Conservation (phyloP, 2,888 invertebrate species). For the Lycia hirtaria region DNA sequence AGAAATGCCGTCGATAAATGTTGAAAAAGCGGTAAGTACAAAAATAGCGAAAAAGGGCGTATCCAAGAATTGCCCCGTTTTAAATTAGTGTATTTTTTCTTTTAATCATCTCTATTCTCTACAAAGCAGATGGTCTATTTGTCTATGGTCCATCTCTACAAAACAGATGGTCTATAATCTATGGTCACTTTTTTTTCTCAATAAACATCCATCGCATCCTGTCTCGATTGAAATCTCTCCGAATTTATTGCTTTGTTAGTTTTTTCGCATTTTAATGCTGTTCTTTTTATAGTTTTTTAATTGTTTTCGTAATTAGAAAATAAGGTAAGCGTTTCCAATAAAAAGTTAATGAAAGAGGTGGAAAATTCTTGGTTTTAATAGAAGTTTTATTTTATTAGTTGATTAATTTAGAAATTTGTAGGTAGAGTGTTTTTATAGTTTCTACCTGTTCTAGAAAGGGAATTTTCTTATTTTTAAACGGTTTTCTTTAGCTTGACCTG, state of each 20-base stretch:
- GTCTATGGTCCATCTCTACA: not conserved
- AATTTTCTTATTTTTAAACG: not conserved
- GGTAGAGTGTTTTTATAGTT: too few relatives aligned
- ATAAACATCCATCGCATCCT: slow-evolving; percentile 13
- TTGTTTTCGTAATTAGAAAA: slow-evolving; percentile 24
- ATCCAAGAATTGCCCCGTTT: too few relatives aligned
- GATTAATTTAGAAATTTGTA: not conserved
- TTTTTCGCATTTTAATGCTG: slow-evolving; percentile 21
- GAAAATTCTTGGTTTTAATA: slow-evolving; percentile 5
- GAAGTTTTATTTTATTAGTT: not conserved
- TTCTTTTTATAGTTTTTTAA: slow-evolving; percentile 20
- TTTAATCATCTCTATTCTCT: too few relatives aligned
- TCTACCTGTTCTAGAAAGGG: too few relatives aligned
- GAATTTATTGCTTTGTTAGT: slow-evolving; percentile 16
- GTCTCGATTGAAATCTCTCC: slow-evolving; percentile 20
- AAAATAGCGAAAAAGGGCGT: too few relatives aligned
- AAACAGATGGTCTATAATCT: slow-evolving; percentile 12
- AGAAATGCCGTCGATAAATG: too few relatives aligned
- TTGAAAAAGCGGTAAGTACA: too few relatives aligned
- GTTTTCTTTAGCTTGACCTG: not conserved
- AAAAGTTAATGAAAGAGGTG: not conserved
- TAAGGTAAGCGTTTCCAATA: slow-evolving; percentile 11
- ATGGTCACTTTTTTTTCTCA: not conserved
- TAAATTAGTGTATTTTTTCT: too few relatives aligned
- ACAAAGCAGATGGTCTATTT: too few relatives aligned